Evolutionary conservation across 1,140 invertebrate genomes (phyloP), one percentile per base, ranked within the genome.

Genomic region (Carcinoscorpius rotundicauda): DNA sequence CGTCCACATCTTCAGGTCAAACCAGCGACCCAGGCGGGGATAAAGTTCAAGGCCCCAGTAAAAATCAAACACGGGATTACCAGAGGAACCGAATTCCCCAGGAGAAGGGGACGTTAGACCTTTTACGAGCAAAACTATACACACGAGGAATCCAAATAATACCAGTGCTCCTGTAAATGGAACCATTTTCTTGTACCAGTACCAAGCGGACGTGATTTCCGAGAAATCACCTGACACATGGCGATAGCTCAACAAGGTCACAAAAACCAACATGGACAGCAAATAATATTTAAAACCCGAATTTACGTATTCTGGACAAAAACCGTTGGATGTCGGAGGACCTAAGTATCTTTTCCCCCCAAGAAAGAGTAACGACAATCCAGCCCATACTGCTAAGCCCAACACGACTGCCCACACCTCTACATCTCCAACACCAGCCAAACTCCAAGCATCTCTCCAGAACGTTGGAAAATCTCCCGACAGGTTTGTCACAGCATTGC

Each of bases 1-100:
- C 10, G 77, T 79, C 65, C 78, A 74, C 69, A 80, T 78, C 62
- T 81, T 81, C 9, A 80, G 74, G 68, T 81, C 78, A 5, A 81
- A 61, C 29, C 60, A 60, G n/a, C 53, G 9, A 48, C 69, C 69
- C 5, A 79, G 68, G 48, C 74, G 68, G 11, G 78, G 77, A 68
- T 80, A 79, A 0, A 80, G 71, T 72, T 80, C 78, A 3, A 75
- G 78, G 8, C 78, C 78, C 77, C 78, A 79, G 69, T 78, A 80
- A 68, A 77, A 80, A 69, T 80, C 78, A 67, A 78, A 78, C 48
- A 80, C 71, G n/a, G 76, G 62, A 62, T 77, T 78, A 4, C 76
- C 77, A n/a, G 74, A 72, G 5, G 73, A 67, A 0, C 76, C 77
- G 59, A 67, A 72, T 60, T 78, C 77, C 0, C 71, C 65, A 6